Conservation (phyloP, 2,113 vertebrate species). For the Aramus guarauna region DNA sequence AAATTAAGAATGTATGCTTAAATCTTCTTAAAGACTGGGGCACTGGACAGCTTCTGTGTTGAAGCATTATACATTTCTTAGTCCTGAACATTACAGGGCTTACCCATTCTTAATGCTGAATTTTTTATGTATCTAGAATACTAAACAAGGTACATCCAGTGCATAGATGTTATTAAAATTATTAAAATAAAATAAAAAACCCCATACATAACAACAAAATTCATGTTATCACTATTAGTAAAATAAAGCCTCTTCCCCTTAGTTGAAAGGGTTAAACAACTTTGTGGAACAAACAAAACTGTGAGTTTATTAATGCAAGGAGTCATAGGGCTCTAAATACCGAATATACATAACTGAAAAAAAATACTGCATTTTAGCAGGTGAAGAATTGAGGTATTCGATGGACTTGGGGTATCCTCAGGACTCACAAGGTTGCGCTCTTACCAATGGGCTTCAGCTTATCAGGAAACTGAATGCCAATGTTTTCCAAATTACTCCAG, state of each 20-base stretch:
- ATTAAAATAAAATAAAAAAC: background rate
- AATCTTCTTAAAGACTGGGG: background rate
- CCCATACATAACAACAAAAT: background rate
- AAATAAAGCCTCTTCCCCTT: background rate
- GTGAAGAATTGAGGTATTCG: background rate
- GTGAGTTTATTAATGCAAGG: background rate
- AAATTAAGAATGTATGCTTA: background rate
- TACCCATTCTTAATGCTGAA: background rate
- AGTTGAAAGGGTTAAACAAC: background rate
- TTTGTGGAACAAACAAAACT: background rate
- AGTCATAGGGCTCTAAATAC: background rate
- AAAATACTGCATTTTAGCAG: background rate
- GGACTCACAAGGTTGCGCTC: background rate
- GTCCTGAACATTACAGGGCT: background rate
- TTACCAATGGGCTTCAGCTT: background rate
- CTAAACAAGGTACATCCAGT: background rate
- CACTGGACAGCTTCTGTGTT: background rate
- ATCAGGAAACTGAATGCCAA: background rate
- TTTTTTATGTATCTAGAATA: background rate
- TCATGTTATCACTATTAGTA: background rate
- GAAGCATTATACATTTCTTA: accelerated
- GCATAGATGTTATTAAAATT: background rate
- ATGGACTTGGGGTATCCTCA: no score
- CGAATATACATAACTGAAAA: background rate
- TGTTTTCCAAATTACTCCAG: background rate